Evolutionary conservation across 35 echinoderm and acorn worm genomes (phyloP), one percentile per base, ranked within the genome.

Genomic region (Diadema setosum): DNA sequence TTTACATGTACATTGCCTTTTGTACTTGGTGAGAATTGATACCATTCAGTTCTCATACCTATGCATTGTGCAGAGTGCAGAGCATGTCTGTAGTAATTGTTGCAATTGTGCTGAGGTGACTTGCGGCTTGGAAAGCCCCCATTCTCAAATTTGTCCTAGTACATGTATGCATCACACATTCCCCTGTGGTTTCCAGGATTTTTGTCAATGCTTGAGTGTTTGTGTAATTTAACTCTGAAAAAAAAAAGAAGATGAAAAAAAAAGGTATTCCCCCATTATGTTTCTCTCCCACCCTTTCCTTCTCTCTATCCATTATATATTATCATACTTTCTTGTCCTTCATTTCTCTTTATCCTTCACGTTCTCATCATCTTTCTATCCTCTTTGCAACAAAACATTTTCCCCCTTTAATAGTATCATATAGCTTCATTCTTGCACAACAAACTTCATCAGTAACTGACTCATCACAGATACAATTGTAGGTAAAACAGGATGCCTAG

Each of bases 1-100:
- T 67, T 67, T 67, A 67, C 63, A 67, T 67, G 31, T 63, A n/a
- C n/a, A n/a, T 63, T 67, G 63, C 30, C 63, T 67, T 67, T n/a
- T 67, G 37, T 55, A 55, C n/a, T 31, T 67, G 63, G 21, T 67
- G 4, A 31, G 27, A 67, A 67, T 26, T 34, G 63, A 67, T 34
- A 67, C 63, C 37, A 18, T 32, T 67, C 63, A 33, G 63, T 4
- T 33, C 18, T 67, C 63, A 67, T 67, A 67, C 63, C 63, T 67
- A 15, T 33, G 63, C 37, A 67, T 67, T 67, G 63, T 67, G 27
- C 63, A 33, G 27, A 67, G n/a, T n/a, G n/a, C n/a, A n/a, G n/a
- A 67, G 37, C 63, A 34, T 67, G 63, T 67, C 37, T 34, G 37
- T n/a, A 1, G 63, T 67, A 67, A 67, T 67, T 67, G 63, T 67